phyloP scores from a whole-genome alignment of 2,113 vertebrate species.

The Xenotilapia caudafasciata region DNA sequence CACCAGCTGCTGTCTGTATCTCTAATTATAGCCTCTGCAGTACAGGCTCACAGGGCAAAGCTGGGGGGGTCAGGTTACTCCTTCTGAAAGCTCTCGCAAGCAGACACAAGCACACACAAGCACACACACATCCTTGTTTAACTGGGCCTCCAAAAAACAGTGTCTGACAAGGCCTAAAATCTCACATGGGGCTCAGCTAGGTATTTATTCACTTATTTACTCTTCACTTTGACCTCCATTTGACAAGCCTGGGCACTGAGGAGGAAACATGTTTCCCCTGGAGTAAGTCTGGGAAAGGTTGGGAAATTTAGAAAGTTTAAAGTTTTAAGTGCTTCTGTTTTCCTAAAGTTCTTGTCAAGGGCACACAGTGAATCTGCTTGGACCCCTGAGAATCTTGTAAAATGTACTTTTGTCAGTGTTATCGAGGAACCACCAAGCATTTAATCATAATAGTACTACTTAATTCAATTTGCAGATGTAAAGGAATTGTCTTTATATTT shows the following conservation, averaged over 20 bases:
- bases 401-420: neutral
- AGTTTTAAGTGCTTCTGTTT: neutral
- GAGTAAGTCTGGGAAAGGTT: neutral
- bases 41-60: slow-evolving; percentile 51
- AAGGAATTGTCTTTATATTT: neutral
- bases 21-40: slow-evolving; percentile 62
- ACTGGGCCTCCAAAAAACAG: slow-evolving; percentile 18
- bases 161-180: slow-evolving; percentile 25
- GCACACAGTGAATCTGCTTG: neutral
- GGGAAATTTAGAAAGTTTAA: neutral
- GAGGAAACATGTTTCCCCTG: neutral
- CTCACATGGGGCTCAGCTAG: neutral
- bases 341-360: neutral
- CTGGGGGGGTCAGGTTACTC: slow-evolving; percentile 58
- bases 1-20: slow-evolving; percentile 58
- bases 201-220: slow-evolving; percentile 44
- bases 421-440: neutral
- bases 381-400: neutral
- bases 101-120: neutral
- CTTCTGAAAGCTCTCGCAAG: neutral
- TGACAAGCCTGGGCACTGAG: neutral
- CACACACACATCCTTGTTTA: neutral
- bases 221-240: slow-evolving; percentile 2
- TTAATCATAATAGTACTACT: neutral
- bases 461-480: neutral